Base-by-base conservation (phyloP, 2,797 vertebrate species). In the Clarias platycephalus region DNA sequence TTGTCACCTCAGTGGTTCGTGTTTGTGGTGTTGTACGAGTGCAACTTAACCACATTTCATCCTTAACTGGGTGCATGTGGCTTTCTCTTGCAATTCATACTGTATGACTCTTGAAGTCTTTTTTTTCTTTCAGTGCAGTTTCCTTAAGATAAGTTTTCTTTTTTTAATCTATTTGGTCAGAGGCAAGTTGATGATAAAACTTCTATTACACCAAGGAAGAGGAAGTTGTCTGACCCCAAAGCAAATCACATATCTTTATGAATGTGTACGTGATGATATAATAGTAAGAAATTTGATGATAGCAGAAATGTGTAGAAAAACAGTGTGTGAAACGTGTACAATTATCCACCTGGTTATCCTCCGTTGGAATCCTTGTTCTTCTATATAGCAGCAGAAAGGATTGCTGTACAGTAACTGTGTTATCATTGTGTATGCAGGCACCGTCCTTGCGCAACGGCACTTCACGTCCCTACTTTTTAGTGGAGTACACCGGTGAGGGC, bases 401-500 rank as follows among this genome's bases (percentile, higher is more conserved):
- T 44, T 79, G 40, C 44, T 22, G 6, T 40, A 37, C 34, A 37
- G 15, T 31, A 68, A 81, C 26, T 34, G 10, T 70, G 16, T 15
- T 37, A 10, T 57, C 5, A 34, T 49, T 58, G 2, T 84, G 34
- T 22, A 9, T 0, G 18, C 31, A 96, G 95, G 94, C 93, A 3
- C 94, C 95, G 0, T 91, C 93, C 0, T 77, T 94, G 81, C 92
- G 93, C n/a, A 95, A 95, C 0, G 93, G 93, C 60, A 90, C 92
- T 0, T 82, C 83, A 0, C 93, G 94, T 0, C 91, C 94, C 0
- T 94, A 89, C 72, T 95, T 96, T 90, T 92, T 96, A 0, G 91
- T 96, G 0, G 95, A 96, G 86, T 93, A 96, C 91, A 94, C 85
- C 0, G 95, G 95, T 64, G 95, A 96, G 87, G 95, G 95, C 55